Conservation (phyloP, 2,888 invertebrate genomes). For the Caenorhabditis angaria region DNA sequence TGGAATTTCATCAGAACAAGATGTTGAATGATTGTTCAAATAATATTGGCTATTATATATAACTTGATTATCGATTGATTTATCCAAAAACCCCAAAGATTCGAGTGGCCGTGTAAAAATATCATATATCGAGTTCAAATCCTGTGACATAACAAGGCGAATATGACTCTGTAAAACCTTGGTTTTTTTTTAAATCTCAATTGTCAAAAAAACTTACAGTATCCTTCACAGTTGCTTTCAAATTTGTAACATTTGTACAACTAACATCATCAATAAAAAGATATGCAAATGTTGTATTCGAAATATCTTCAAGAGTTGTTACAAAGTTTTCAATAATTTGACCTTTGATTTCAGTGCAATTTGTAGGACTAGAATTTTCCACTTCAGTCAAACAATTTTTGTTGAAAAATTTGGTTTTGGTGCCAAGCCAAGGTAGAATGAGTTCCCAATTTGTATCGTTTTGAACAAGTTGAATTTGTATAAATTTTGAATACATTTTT, state of each 20-base stretch:
- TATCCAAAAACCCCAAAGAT: conserved; percentile 29
- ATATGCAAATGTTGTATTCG: conserved; percentile 36
- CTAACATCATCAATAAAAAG: conserved; percentile 23
- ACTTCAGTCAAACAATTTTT: not conserved
- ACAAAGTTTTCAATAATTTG: conserved; percentile 26
- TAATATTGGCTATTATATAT: conserved; percentile 38
- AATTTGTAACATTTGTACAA: conserved; percentile 18
- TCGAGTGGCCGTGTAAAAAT: conserved; percentile 33
- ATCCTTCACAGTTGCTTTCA: conserved; percentile 25
- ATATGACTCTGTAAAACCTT: conserved; percentile 42
- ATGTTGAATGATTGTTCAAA: conserved; percentile 45
- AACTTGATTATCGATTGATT: conserved; percentile 44
- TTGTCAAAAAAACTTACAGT: conserved; percentile 13
- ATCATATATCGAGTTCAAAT: conserved; percentile 40
- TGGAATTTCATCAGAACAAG: conserved; percentile 41
- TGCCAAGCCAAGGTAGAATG: conserved; percentile 30
- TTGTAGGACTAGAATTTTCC: not conserved
- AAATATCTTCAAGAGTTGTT: not conserved
- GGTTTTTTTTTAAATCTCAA: no score
- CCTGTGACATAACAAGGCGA: conserved; percentile 36
- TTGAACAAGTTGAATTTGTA: conserved; percentile 23
- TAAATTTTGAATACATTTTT: conserved; percentile 44
- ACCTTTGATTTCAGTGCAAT: conserved; percentile 23
- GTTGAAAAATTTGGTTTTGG: conserved; percentile 9
- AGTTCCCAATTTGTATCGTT: conserved; percentile 34